Conservation (phyloP, 2,113 vertebrate genomes). For the Gila orcuttii region DNA sequence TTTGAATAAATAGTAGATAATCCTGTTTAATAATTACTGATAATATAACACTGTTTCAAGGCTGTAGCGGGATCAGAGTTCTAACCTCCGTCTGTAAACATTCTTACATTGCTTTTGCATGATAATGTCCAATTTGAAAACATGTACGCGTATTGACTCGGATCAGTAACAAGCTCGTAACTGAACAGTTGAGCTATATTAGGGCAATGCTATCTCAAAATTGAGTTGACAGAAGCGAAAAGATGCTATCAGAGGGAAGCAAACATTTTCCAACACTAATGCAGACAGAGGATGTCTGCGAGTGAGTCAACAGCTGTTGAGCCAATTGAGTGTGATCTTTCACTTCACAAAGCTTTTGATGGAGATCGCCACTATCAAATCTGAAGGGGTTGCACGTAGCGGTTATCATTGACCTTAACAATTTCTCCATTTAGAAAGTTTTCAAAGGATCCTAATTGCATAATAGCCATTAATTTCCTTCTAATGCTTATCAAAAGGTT, state of each 20-base stretch:
- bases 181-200: background rate
- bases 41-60: background rate
- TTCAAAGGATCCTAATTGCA: constrained; percentile 10
- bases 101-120: constrained; percentile 1
- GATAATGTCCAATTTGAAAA: background rate
- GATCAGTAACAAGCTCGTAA: background rate
- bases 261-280: constrained; percentile 33
- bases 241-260: constrained; percentile 15
- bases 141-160: background rate
- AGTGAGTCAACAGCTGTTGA: constrained; percentile 22
- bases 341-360: background rate
- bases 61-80: background rate
- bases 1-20: background rate
- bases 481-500: background rate
- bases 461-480: constrained; percentile 23
- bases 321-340: constrained; percentile 28
- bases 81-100: background rate
- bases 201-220: constrained; percentile 8
- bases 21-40: too few relatives aligned
- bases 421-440: constrained; percentile 2
- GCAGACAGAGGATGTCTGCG: constrained; percentile 2
- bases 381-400: background rate
- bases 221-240: constrained; percentile 12
- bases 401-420: background rate
- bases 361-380: background rate